phyloP scores from a whole-genome alignment of 1,140 invertebrate genomes.

The Cydia pomonella region DNA sequence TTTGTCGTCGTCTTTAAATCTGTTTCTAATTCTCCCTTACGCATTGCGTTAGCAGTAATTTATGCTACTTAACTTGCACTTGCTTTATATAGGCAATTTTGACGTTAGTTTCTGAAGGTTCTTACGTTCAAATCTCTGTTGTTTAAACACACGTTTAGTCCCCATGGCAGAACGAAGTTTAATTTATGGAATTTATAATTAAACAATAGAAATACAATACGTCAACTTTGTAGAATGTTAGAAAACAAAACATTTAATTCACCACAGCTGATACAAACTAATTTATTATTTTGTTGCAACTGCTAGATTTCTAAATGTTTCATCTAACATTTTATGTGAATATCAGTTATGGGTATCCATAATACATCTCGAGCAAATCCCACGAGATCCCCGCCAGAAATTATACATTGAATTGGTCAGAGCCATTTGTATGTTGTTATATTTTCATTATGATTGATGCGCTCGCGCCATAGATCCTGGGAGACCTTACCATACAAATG shows the following conservation, averaged over 20 bases:
- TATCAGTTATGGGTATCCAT: background rate
- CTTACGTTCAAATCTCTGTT: too few species aligned
- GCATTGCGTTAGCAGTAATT: background rate
- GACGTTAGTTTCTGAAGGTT: too few species aligned
- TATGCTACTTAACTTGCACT: background rate
- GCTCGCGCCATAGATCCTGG: slow-evolving; percentile 10
- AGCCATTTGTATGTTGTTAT: slow-evolving; percentile 16
- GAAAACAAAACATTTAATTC: too few species aligned
- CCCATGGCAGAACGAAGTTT: too few species aligned
- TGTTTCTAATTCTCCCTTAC: background rate
- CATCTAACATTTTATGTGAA: background rate
- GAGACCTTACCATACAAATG: slow-evolving; percentile 20
- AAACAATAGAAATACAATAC: too few species aligned
- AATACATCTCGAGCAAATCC: slow-evolving; percentile 24
- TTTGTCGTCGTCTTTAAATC: background rate
- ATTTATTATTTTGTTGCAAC: background rate
- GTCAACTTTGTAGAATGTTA: too few species aligned
- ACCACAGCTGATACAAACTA: too few species aligned
- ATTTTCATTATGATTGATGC: slow-evolving; percentile 32
- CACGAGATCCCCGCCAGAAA: slow-evolving; percentile 21
- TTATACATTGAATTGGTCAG: slow-evolving; percentile 30
- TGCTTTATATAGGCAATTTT: too few species aligned
- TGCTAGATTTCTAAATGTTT: background rate
- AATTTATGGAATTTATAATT: too few species aligned
- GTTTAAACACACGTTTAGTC: too few species aligned